Evolutionary conservation across 2,113 vertebrate species (phyloP).

Genomic region (Zosterops japonicus): DNA sequence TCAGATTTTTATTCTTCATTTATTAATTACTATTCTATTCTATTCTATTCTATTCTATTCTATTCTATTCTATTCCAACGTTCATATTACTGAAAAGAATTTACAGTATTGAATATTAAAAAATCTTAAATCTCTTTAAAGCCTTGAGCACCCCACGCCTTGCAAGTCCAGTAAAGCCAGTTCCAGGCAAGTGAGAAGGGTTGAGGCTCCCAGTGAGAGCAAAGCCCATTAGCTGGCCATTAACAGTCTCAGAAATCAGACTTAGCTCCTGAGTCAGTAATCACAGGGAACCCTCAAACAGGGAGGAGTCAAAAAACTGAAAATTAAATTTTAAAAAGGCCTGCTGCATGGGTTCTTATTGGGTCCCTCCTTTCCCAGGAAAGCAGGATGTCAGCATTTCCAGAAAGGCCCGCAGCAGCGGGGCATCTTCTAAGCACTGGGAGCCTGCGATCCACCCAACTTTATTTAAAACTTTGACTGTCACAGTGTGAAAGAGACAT

Average conservation of each 20-base stretch:
- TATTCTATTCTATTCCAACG: background rate
- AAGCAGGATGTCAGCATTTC: constrained; percentile 23
- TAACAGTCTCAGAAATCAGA: background rate
- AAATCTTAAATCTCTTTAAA: background rate
- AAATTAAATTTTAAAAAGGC: background rate
- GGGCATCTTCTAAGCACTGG: background rate
- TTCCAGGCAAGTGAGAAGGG: background rate
- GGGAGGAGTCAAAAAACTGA: constrained; percentile 41
- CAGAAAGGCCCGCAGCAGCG: background rate
- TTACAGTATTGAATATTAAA: background rate
- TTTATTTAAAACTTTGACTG: background rate
- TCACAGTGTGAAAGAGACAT: background rate
- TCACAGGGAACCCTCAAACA: constrained; percentile 13
- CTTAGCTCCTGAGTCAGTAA: background rate
- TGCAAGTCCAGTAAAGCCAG: background rate
- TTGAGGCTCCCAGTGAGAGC: background rate
- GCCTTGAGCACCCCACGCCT: background rate
- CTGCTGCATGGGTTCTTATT: background rate
- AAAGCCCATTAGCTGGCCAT: background rate
- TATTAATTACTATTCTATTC: background rate
- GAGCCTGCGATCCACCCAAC: background rate
- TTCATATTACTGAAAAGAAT: background rate
- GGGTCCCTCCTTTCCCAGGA: background rate
- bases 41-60: too few species aligned
- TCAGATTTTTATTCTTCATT: background rate